Base-by-base conservation (phyloP, 2,888 invertebrate genomes). In the Meliscaeva auricollis region DNA sequence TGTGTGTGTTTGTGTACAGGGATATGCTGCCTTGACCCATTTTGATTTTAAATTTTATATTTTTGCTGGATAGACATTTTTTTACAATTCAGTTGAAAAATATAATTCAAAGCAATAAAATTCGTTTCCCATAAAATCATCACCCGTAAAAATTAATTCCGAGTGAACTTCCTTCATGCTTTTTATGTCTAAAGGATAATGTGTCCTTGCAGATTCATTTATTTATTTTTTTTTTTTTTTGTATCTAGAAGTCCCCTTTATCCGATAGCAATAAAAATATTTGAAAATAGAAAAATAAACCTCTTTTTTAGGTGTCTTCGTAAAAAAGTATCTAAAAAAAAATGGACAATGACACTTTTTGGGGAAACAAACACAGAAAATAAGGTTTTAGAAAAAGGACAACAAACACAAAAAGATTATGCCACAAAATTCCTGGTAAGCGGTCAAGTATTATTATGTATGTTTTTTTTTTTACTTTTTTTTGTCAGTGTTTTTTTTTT, bases 71-170 rank as follows among this genome's bases (percentile, higher is more conserved):
- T 26, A 30, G 30, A 32, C 44, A 46, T 46, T 38, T 46, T 30
- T 17, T 30, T 46, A 17, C 26, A 30, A 46, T 46, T 46, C 60
- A 60, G 30, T 68, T 15, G 35, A 38, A 44, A 69, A 62, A 83
- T 69, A 58, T 54, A 68, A 69, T 68, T 77, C 76, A 68, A 64
- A 58, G 58, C 69, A 58, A 76, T 58, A 76, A 66, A 80, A 68
- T 76, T 44, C 56, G 26, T 56, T 68, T 60, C 13, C 52, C 66
- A 84, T 84, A 54, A 84, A 84, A 72, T 26, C 84, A 80, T 75
- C 75, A 62, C 22, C 75, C 60, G 75, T 75, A 54, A 72, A 76
- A 80, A 84, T 84, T 76, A 84, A 76, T 76, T 80, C 80, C 70
- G 60, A 60, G 2, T 80, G 66, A 72, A 76, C 35, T 68, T 72